These are phyloP conservation scores for Ceyx erithaca DNA, from an alignment of 2,797 vertebrate genomes.

Conservation along the genomic window DNA sequence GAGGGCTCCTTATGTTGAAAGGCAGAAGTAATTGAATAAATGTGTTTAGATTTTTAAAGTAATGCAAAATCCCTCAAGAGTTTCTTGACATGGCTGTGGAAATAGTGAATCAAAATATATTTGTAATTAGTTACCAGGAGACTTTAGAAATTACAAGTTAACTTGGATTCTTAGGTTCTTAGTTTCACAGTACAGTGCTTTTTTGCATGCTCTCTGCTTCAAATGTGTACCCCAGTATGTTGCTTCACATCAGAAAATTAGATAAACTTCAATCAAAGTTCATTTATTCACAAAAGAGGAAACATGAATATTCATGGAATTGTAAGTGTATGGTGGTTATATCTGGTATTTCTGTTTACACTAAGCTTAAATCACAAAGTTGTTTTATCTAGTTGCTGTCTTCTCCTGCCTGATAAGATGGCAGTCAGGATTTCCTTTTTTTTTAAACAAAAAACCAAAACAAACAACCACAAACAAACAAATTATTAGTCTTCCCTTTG, in stretches of 20 bases:
- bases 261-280: neutral
- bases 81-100: neutral
- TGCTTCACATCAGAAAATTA: neutral
- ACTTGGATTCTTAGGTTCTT: neutral
- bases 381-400: neutral
- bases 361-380: neutral
- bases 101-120: neutral
- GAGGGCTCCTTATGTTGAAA: neutral
- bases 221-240: neutral
- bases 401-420: neutral
- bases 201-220: neutral
- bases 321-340: neutral
- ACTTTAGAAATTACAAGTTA: neutral
- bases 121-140: neutral
- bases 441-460: neutral
- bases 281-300: neutral
- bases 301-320: neutral
- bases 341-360: neutral
- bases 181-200: neutral
- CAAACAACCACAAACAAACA: neutral
- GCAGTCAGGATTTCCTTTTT: neutral
- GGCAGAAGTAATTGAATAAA: neutral
- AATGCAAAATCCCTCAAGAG: neutral
- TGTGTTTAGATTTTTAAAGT: neutral
- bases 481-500: neutral